Conservation (phyloP, 1,140 invertebrate genomes). For the Subanguina moxae region DNA sequence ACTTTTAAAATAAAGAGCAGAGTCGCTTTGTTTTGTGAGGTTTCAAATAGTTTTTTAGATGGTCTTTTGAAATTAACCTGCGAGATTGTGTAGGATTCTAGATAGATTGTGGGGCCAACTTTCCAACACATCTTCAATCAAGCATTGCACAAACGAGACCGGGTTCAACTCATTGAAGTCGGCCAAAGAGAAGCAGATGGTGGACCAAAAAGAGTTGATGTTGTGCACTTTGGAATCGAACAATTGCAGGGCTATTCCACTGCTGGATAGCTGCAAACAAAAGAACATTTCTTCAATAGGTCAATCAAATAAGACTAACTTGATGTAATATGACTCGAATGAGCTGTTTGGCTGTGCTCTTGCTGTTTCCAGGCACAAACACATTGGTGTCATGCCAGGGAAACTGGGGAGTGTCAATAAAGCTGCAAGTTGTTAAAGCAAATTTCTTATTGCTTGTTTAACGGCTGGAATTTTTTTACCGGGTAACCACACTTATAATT, state of each 20-base stretch:
- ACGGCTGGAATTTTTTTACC: slow-evolving; percentile 42
- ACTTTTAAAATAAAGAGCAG: too few relatives aligned
- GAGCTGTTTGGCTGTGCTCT: slow-evolving; percentile 92
- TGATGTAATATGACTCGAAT: slow-evolving; percentile 91
- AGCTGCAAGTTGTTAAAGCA: slow-evolving; percentile 37
- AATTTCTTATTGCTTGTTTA: slow-evolving; percentile 55
- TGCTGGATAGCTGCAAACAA: slow-evolving; percentile 46
- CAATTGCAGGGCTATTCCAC: slow-evolving; percentile 86
- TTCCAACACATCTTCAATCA: slow-evolving; percentile 69
- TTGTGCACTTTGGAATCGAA: slow-evolving; percentile 72
- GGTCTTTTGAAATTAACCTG: slow-evolving; percentile 63
- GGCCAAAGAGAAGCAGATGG: slow-evolving; percentile 81
- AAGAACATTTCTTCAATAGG: too few relatives aligned
- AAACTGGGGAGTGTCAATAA: slow-evolving; percentile 60
- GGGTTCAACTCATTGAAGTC: slow-evolving; percentile 95
- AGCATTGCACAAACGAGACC: slow-evolving; percentile 80
- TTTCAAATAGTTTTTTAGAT: too few relatives aligned
- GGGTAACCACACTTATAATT: slow-evolving; percentile 67
- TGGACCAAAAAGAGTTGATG: slow-evolving; percentile 74
- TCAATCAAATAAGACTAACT: slow-evolving; percentile 60
- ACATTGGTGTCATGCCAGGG: slow-evolving; percentile 73
- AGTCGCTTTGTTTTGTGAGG: too few relatives aligned
- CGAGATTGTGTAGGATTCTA: slow-evolving; percentile 77
- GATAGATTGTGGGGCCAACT: slow-evolving; percentile 45
- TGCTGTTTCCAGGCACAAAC: slow-evolving; percentile 79